Percentiles rank a stretch among this genome's conserved stretches.
phyloP scores from a whole-genome alignment of 2,113 vertebrate species.

The Regulus satrapa region DNA sequence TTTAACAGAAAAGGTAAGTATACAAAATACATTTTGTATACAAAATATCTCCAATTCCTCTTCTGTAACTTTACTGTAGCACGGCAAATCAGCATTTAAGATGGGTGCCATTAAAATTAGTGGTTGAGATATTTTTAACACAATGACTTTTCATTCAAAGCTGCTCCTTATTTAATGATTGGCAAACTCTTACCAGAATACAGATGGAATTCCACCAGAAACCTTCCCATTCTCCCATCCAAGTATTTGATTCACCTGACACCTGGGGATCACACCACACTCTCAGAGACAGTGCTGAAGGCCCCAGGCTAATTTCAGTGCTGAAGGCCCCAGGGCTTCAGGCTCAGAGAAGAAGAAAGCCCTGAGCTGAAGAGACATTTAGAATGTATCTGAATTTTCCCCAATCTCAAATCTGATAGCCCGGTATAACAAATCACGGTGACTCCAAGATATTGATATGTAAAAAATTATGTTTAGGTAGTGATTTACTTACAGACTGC shows the following conservation, averaged over 20 bases:
- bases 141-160: background rate
- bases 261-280: background rate
- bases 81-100: fast-evolving
- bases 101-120: background rate
- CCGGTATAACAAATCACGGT: background rate
- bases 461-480: background rate
- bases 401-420: background rate
- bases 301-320: background rate
- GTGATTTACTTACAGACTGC: background rate
- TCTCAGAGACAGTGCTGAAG: fast-evolving
- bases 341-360: background rate
- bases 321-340: background rate
- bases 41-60: background rate
- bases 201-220: background rate
- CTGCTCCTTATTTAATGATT: fast-evolving
- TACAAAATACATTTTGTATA: too few species aligned
- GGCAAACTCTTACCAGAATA: background rate
- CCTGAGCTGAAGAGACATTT: background rate
- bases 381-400: background rate
- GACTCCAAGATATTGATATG: fast-evolving
- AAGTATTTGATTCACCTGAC: background rate
- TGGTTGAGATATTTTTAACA: background rate
- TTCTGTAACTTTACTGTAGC: background rate
- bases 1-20: background rate
- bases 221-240: fast-evolving